Percentiles rank a stretch among this genome's conserved stretches.
phyloP scores from a whole-genome alignment of 1,140 invertebrate species.

The Venustaconcha ellipsiformis region DNA sequence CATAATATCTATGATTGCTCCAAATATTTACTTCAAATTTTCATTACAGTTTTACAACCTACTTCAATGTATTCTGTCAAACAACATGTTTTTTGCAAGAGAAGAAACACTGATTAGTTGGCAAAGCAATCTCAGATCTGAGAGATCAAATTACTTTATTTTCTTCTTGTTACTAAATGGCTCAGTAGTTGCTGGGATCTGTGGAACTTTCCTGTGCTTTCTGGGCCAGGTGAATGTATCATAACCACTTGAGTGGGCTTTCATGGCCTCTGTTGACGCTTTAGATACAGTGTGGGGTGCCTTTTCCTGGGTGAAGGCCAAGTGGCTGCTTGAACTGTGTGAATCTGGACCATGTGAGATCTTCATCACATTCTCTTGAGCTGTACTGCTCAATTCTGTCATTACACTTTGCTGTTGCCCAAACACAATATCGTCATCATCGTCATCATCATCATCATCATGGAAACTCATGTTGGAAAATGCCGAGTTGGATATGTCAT shows the following conservation, averaged over 20 bases:
- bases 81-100: too few species aligned
- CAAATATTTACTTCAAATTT: too few species aligned
- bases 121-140: too few species aligned
- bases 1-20: too few species aligned
- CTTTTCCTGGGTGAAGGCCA: slow-evolving; percentile 39
- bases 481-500: slow-evolving; percentile 48
- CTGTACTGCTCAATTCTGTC: slow-evolving; percentile 18
- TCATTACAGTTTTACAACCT: too few species aligned
- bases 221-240: slow-evolving; percentile 62
- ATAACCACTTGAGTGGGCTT: slow-evolving; percentile 44
- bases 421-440: slow-evolving; percentile 19
- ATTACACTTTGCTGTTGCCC: slow-evolving; percentile 8
- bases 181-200: slow-evolving; percentile 40
- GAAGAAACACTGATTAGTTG: too few species aligned
- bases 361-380: slow-evolving; percentile 8
- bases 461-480: slow-evolving; percentile 66
- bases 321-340: slow-evolving; percentile 34
- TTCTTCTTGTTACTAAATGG: slow-evolving; percentile 49
- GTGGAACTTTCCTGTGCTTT: slow-evolving; percentile 50
- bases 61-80: too few species aligned
- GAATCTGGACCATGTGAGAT: slow-evolving; percentile 29
- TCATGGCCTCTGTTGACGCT: slow-evolving; percentile 42
- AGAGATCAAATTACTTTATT: slow-evolving; percentile 3
- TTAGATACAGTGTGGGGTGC: slow-evolving; percentile 41
- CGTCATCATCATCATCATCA: slow-evolving; percentile 56